Percentiles rank a stretch among this genome's conserved stretches.
phyloP scores from a whole-genome alignment of 2,888 invertebrate species.

The Villa cingulata region DNA sequence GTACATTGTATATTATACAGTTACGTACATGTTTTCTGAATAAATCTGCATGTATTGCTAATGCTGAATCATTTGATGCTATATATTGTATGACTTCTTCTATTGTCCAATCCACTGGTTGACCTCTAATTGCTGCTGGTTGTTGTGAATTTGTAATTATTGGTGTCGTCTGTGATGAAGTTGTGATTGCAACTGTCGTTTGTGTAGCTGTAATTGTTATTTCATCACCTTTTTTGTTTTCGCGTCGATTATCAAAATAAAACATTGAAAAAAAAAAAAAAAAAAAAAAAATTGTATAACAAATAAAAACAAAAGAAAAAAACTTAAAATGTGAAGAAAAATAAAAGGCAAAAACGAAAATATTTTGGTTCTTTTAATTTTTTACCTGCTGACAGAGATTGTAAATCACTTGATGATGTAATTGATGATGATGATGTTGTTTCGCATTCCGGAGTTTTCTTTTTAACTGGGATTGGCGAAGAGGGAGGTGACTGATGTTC shows the following conservation, averaged over 20 bases:
- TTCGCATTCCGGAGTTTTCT: conserved; percentile 22
- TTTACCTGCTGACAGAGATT: neutral
- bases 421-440: conserved; percentile 32
- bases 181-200: conserved; percentile 13
- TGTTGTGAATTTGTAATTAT: conserved; percentile 6
- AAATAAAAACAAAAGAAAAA: neutral
- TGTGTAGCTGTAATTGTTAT: conserved; percentile 3
- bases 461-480: conserved; percentile 1
- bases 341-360: neutral
- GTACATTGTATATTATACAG: neutral
- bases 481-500: conserved; percentile 1
- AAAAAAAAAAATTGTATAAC: neutral
- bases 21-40: conserved; percentile 81
- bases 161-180: conserved; percentile 21
- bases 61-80: conserved; percentile 66
- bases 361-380: too few relatives aligned
- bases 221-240: neutral
- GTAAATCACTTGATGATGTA: conserved; percentile 22
- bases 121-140: conserved; percentile 34
- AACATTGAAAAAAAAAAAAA: neutral
- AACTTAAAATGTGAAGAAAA: neutral
- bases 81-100: conserved; percentile 91
- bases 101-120: conserved; percentile 79
- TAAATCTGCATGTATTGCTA: conserved; percentile 77
- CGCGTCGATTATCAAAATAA: neutral